phyloP scores from a whole-genome alignment of 2,113 vertebrate species.

The Galemys pyrenaicus region DNA sequence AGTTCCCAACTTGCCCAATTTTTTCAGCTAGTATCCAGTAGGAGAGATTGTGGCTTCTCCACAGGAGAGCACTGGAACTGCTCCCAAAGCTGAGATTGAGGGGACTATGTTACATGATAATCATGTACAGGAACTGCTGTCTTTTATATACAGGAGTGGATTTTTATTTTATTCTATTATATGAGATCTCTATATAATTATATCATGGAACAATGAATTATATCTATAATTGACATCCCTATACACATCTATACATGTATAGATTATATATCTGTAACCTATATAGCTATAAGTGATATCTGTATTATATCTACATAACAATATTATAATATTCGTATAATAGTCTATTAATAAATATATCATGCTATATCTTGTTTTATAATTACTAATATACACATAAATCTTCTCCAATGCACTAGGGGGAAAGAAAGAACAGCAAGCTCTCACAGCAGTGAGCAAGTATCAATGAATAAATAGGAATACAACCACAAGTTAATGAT shows the following conservation, averaged over 20 bases:
- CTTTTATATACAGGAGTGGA: background rate
- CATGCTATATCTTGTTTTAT: background rate
- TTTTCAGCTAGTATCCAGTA: background rate
- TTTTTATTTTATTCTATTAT: background rate
- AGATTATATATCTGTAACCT: background rate
- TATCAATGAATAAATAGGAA: background rate
- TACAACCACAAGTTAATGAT: background rate
- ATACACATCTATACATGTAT: background rate
- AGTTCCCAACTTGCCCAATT: no score
- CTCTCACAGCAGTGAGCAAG: background rate
- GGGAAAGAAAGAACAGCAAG: background rate
- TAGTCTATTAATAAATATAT: background rate
- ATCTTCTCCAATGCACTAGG: background rate
- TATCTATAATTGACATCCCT: background rate
- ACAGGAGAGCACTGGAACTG: fast-evolving
- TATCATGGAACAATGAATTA: background rate
- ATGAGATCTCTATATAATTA: background rate
- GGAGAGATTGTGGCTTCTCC: background rate
- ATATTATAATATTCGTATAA: background rate
- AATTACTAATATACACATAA: background rate
- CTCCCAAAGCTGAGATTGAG: fast-evolving
- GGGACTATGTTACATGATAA: fast-evolving
- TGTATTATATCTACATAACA: background rate
- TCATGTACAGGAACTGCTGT: background rate
- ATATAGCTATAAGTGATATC: background rate